A percentile compares a stretch with the other conserved stretches of the same genome.
These are phyloP conservation scores for Lethrus apterus DNA, from an alignment of 1,140 invertebrate species.

Conservation along the genomic window DNA sequence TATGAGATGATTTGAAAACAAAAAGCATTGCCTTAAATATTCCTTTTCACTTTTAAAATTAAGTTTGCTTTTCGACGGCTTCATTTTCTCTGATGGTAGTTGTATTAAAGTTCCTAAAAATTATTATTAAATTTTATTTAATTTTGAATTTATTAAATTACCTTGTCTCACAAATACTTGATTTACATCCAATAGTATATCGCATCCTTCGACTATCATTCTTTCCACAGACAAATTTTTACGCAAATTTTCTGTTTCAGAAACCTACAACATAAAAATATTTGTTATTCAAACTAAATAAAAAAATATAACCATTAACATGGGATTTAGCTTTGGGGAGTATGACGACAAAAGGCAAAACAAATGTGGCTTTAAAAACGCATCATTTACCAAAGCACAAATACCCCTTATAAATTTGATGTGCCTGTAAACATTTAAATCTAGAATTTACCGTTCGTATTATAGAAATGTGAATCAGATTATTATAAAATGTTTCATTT, in stretches of 20 bases:
- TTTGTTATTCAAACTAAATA: background rate
- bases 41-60: conserved; percentile 67
- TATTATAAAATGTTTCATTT: too few species aligned
- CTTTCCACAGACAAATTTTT: conserved; percentile 90
- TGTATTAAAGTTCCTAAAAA: conserved; percentile 61
- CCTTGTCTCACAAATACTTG: conserved; percentile 86
- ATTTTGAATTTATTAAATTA: too few species aligned
- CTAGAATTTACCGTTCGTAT: too few species aligned
- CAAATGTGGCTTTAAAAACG: too few species aligned
- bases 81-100: conserved; percentile 55
- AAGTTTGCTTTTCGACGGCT: conserved; percentile 50
- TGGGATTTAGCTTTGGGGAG: too few species aligned
- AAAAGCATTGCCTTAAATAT: conserved; percentile 68
- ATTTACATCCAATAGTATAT: conserved; percentile 89
- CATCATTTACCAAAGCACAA: too few species aligned
- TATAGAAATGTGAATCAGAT: too few species aligned
- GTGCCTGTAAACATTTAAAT: too few species aligned
- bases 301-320: background rate
- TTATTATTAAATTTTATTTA: conserved; percentile 2
- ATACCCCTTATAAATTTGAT: too few species aligned
- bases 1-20: conserved; percentile 80
- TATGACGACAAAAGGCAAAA: too few species aligned
- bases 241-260: conserved; percentile 88
- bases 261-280: conserved; percentile 56
- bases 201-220: conserved; percentile 93